Base-by-base conservation (phyloP, 2,888 invertebrate genomes). In the Aproaerema taeniolella region DNA sequence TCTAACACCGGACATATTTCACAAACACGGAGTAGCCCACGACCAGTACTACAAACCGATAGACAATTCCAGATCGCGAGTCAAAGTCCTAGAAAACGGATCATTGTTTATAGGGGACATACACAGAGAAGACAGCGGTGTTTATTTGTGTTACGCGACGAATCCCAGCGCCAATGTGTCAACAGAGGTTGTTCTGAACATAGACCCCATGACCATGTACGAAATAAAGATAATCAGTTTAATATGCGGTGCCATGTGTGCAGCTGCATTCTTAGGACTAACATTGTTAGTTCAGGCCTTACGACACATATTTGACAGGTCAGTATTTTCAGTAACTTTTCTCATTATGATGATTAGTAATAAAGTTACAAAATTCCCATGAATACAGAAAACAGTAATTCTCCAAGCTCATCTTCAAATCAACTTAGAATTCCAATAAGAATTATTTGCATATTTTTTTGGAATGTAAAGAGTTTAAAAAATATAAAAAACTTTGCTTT, bases 151-250 rank as follows among this genome's bases (percentile, higher is more conserved):
- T 69, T 91, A 92, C 64, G 96, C 95, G 29, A 90, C 92, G 58
- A 97, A 97, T 81, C 92, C 95, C 10, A 88, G 93, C 49, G 93
- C 93, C 38, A 96, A 95, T 69, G 85, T 89, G 17, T 93, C 95
- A 1, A 89, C 91, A 31, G 91, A 91, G 57, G 91, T 97, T 24
- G 65, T 92, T 36, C 86, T 96, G 39, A 92, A 93, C 67, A 92
- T 97, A 67, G 95, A 97, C 76, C 96, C 96, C 11, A 90, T 92
- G 60, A 92, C 95, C 42, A 92, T 96, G 86, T 91, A 92, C 63
- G 91, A 92, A 54, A 92, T 97, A 37, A 93, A 95, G 74, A 91
- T 97, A 47, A 89, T 92, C 59, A 96, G 96, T 72, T 88, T 97
- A 47, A 71, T 95, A 36, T 92, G 95, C 42, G 98, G 98, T 16